A percentile compares a stretch with the other conserved stretches of the same genome.
phyloP scores from a whole-genome alignment of 2,888 invertebrate genomes.

The Ormia ochracea region DNA sequence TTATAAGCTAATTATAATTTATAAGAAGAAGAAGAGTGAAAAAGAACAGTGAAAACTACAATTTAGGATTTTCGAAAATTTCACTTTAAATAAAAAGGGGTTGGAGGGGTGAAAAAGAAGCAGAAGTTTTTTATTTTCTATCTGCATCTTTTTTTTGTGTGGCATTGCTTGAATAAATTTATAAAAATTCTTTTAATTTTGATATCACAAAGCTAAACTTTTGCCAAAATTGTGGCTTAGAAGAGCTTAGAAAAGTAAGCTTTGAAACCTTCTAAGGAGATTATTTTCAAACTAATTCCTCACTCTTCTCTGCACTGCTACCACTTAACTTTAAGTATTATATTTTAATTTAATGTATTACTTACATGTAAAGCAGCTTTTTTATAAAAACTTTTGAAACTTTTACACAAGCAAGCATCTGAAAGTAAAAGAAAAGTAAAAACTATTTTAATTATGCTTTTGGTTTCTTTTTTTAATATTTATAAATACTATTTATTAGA shows the following conservation, averaged over 20 bases:
- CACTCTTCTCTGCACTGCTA: not conserved
- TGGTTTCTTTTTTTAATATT: conserved; percentile 62
- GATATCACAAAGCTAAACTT: not conserved
- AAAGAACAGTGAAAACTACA: not conserved
- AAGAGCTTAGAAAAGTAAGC: not conserved
- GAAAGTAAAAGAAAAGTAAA: not conserved
- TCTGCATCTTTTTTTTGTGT: too few species aligned
- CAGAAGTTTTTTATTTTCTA: too few species aligned
- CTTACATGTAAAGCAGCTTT: not conserved
- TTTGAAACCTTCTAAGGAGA: not conserved
- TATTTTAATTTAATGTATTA: not conserved
- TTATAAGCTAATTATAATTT: not conserved
- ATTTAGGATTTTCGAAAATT: not conserved
- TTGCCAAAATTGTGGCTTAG: not conserved
- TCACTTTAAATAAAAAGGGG: too few species aligned
- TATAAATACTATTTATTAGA: conserved; percentile 60
- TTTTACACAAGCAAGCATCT: not conserved
- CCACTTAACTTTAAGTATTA: not conserved
- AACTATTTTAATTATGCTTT: conserved; percentile 58
- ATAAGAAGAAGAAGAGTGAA: not conserved
- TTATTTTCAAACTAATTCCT: too few species aligned
- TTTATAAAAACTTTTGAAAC: not conserved
- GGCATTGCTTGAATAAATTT: not conserved
- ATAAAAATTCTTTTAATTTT: not conserved
- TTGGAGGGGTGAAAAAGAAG: too few species aligned